Conservation (phyloP, 2,113 vertebrate species). For the Hippoglossus stenolepis region DNA sequence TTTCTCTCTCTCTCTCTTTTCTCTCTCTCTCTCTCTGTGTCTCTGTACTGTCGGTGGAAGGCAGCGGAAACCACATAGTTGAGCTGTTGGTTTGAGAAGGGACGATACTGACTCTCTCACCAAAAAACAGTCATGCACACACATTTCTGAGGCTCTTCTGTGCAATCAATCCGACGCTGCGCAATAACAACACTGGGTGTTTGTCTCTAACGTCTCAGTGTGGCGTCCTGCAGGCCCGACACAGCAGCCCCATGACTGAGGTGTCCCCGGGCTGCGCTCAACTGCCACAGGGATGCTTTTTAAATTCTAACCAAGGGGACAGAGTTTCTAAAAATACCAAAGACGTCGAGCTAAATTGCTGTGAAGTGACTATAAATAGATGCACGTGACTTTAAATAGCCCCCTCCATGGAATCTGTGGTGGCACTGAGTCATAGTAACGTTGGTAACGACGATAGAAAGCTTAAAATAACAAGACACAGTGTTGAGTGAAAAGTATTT, state of each 20-base stretch:
- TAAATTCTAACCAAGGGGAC: neutral
- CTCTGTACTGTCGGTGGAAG: conserved; percentile 72
- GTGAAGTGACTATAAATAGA: conserved; percentile 5
- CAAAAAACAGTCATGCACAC: neutral
- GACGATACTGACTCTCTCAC: conserved; percentile 39
- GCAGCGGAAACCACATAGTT: conserved; percentile 79
- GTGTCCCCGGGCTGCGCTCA: neutral
- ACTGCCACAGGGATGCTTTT: conserved; percentile 1
- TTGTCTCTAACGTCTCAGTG: neutral
- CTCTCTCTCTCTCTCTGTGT: conserved; percentile 18
- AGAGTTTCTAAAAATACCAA: conserved; percentile 23
- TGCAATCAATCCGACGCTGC: neutral
- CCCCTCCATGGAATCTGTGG: neutral
- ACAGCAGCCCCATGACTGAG: neutral
- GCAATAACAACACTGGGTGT: neutral
- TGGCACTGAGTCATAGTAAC: neutral
- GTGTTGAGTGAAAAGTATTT: no score
- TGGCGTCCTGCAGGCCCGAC: neutral
- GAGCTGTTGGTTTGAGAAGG: conserved; percentile 27
- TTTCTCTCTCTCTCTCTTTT: conserved; percentile 2
- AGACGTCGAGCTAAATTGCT: neutral
- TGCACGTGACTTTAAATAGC: neutral
- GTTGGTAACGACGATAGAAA: no score
- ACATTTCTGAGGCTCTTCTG: neutral
- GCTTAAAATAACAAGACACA: no score